A percentile compares a stretch with the other conserved stretches of the same genome.
Evolutionary conservation across 2,113 vertebrate genomes (phyloP).

Genomic region (Mionectes macconnelli): DNA sequence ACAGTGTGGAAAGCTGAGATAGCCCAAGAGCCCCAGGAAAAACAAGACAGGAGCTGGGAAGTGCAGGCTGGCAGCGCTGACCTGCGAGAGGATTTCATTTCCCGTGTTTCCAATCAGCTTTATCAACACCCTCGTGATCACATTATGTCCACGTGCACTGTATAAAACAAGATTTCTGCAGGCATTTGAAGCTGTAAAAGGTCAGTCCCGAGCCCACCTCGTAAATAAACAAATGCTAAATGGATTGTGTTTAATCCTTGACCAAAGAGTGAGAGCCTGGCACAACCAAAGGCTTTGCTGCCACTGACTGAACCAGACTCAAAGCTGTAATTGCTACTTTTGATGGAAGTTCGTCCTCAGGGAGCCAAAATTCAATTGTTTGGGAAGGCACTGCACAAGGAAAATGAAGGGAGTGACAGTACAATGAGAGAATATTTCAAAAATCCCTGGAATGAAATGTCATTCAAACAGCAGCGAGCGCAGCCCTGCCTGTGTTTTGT

Average conservation of each 20-base stretch:
- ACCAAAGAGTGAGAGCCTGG: neutral
- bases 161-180: neutral
- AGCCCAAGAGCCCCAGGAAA: neutral
- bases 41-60: constrained; percentile 1
- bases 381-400: neutral
- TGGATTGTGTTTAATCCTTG: neutral
- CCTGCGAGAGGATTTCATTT: neutral
- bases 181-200: neutral
- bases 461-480: neutral
- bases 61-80: neutral
- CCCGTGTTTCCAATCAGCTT: neutral
- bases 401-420: neutral
- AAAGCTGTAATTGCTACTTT: neutral
- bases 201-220: neutral
- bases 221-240: neutral
- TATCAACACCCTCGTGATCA: constrained; percentile 21
- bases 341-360: neutral
- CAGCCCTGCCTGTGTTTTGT: neutral
- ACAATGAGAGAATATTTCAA: neutral
- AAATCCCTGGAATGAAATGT: neutral
- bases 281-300: neutral
- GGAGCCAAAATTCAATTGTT: neutral
- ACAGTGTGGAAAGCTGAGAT: neutral
- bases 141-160: neutral
- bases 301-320: neutral